Evolutionary conservation across 2,888 invertebrate genomes (phyloP).

Genomic region (Erebia palarica): DNA sequence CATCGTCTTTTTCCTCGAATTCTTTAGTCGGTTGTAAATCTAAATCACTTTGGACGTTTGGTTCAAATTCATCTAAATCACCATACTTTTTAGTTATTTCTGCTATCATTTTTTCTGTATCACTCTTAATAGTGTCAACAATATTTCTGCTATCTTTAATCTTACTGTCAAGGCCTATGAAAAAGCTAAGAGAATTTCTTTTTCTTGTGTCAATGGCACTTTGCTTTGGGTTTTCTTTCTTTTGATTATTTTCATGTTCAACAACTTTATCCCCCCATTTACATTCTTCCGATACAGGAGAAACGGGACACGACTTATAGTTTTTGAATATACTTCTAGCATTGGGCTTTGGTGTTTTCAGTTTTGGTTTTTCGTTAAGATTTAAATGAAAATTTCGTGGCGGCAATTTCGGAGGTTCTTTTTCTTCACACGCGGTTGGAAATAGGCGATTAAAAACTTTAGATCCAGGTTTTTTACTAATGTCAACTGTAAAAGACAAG

Average conservation of each 20-base stretch:
- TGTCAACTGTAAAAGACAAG: constrained; percentile 66
- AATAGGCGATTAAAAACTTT: constrained; percentile 76
- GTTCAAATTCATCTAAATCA: constrained; percentile 80
- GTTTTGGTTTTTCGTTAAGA: constrained; percentile 65
- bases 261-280: constrained; percentile 83
- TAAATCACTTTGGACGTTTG: constrained; percentile 57
- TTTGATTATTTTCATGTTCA: constrained; percentile 50
- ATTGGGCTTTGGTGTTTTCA: constrained; percentile 63
- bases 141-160: constrained; percentile 78
- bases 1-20: constrained; percentile 80
- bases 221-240: constrained; percentile 49
- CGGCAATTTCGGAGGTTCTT: constrained; percentile 58
- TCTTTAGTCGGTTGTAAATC: constrained; percentile 72
- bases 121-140: constrained; percentile 83
- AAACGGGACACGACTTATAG: constrained; percentile 90
- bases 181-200: constrained; percentile 85
- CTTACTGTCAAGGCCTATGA: constrained; percentile 82
- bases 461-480: constrained; percentile 61
- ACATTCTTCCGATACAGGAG: constrained; percentile 91
- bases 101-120: constrained; percentile 85
- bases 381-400: constrained; percentile 72
- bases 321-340: constrained; percentile 83
- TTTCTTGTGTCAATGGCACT: constrained; percentile 76
- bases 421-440: constrained; percentile 55
- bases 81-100: constrained; percentile 85